Evolutionary conservation across 2,888 invertebrate genomes (phyloP).

Genomic region (Drosophila birchii): DNA sequence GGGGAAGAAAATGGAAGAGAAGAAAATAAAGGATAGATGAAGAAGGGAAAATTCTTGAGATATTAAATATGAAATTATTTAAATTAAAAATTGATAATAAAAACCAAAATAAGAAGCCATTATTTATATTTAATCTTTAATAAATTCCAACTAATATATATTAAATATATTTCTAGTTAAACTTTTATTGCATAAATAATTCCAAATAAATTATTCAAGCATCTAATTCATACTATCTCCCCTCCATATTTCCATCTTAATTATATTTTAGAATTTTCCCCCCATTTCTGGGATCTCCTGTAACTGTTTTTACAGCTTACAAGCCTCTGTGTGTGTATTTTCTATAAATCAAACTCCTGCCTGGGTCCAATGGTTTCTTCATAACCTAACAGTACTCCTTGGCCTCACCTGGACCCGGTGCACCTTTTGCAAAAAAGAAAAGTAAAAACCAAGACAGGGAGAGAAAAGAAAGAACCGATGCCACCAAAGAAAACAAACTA

Average conservation of each 20-base stretch:
- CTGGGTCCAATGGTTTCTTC: conserved; percentile 4
- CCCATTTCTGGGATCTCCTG: not conserved
- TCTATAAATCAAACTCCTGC: not conserved
- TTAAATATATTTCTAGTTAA: not conserved
- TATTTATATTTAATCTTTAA: not conserved
- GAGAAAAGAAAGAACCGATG: conserved; percentile 36
- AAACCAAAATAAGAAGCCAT: accelerated
- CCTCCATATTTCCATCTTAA: not conserved
- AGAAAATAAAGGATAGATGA: not conserved
- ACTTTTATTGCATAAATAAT: not conserved
- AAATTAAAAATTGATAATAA: not conserved
- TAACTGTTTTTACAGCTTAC: conserved; percentile 35
- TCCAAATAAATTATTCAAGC: not conserved
- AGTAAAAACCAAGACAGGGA: conserved; percentile 4
- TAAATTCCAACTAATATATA: accelerated
- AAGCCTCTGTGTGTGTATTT: not conserved
- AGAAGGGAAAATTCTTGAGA: not conserved
- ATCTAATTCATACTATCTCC: not conserved
- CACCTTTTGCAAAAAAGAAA: conserved; percentile 45
- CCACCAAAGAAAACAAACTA: conserved; percentile 63
- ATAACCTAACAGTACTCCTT: conserved; percentile 25
- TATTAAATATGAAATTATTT: not conserved
- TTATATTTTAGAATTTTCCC: no score
- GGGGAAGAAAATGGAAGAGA: not conserved
- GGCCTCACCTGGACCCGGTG: conserved; percentile 43